These are phyloP conservation scores for Temnothorax rugatulus DNA, from an alignment of 2,888 invertebrate genomes.

Conservation along the genomic window DNA sequence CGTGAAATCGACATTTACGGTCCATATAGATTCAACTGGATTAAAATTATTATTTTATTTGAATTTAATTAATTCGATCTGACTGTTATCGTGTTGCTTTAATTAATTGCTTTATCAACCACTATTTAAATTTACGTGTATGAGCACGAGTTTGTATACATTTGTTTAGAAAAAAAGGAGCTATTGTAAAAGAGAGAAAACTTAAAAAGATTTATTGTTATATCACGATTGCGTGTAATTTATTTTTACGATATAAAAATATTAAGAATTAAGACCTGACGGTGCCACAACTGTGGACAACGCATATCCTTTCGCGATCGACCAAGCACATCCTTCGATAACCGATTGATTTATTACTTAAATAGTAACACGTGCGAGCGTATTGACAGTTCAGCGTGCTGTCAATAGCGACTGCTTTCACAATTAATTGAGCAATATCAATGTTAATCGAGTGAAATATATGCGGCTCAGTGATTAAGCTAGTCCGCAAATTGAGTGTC, in stretches of 20 bases:
- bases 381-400: constrained; percentile 49
- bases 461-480: constrained; percentile 47
- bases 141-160: background rate
- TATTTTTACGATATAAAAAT: background rate
- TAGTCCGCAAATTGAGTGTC: constrained; percentile 45
- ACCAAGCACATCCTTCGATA: constrained; percentile 20
- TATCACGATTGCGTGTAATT: background rate
- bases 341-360: constrained; percentile 55
- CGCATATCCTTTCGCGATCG: constrained; percentile 3
- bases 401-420: constrained; percentile 55
- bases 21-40: background rate
- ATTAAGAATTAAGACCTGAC: background rate
- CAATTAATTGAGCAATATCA: constrained; percentile 54
- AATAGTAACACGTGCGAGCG: constrained; percentile 44
- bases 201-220: background rate
- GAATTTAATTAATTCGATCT: background rate
- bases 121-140: background rate
- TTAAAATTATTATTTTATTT: constrained; percentile 10
- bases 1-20: background rate
- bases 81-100: background rate
- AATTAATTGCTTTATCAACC: background rate
- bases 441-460: constrained; percentile 55
- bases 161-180: background rate
- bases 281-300: background rate
- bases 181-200: background rate